phyloP scores from a whole-genome alignment of 1,140 invertebrate genomes.

The Myzus persicae region DNA sequence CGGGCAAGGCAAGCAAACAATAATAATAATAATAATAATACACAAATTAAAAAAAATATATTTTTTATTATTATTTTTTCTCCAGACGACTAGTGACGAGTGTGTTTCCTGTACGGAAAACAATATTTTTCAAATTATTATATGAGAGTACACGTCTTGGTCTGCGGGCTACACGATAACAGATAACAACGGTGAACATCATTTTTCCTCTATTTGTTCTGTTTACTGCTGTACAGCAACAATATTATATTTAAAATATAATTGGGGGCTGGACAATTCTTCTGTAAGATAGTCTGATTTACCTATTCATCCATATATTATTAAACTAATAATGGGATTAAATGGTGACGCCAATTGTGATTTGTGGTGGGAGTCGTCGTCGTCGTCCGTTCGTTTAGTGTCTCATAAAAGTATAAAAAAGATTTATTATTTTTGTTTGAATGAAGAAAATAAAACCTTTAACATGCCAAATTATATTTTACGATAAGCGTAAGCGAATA shows the following conservation, averaged over 20 bases:
- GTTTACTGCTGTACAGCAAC: background rate
- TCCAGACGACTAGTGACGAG: background rate
- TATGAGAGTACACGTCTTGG: background rate
- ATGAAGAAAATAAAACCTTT: background rate
- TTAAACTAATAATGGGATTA: background rate
- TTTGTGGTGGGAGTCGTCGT: background rate
- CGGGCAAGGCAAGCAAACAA: background rate
- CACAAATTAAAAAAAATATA: background rate
- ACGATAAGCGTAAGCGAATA: background rate
- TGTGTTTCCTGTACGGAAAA: background rate
- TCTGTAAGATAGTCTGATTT: too few species aligned
- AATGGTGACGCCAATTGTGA: background rate
- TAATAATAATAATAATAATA: slow-evolving; percentile 47
- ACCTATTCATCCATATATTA: background rate
- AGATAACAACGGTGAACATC: background rate
- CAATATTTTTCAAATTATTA: background rate
- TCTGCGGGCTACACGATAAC: background rate
- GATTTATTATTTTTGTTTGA: background rate
- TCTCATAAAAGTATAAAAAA: background rate
- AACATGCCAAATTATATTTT: background rate
- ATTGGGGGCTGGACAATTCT: background rate
- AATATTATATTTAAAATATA: too few species aligned
- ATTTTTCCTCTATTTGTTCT: background rate
- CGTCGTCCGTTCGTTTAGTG: background rate
- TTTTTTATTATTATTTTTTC: background rate